These are phyloP conservation scores for Vultur gryphus DNA, from an alignment of 2,797 vertebrate genomes.

Conservation along the genomic window DNA sequence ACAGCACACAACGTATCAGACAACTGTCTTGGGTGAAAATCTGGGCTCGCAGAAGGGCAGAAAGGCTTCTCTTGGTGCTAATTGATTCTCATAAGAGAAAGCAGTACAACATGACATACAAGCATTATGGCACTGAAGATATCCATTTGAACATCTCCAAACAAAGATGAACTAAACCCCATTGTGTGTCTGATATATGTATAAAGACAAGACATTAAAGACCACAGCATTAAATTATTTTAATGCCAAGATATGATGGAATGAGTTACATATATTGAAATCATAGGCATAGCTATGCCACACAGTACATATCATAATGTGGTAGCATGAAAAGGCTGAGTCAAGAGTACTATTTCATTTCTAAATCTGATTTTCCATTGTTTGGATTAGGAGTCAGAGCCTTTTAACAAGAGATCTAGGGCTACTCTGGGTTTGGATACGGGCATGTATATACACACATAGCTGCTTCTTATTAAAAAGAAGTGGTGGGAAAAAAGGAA, in stretches of 20 bases:
- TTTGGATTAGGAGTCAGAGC: background rate
- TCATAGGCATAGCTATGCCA: background rate
- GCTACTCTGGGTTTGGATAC: background rate
- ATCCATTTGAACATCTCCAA: background rate
- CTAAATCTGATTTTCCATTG: background rate
- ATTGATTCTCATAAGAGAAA: background rate
- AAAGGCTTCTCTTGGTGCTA: background rate
- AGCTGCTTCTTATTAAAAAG: background rate
- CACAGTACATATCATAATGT: background rate
- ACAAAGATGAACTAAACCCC: background rate
- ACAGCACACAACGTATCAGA: background rate
- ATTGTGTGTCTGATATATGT: background rate
- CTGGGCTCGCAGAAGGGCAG: background rate
- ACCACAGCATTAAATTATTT: background rate
- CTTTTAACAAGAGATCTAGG: background rate
- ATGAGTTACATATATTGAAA: background rate
- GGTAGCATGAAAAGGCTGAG: background rate
- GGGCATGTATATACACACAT: too few relatives aligned
- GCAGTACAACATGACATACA: background rate
- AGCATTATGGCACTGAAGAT: background rate
- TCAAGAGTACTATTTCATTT: background rate
- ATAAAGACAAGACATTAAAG: background rate
- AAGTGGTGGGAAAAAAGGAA: background rate
- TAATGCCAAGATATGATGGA: background rate
- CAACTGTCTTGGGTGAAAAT: background rate